Conservation (phyloP, 2,797 vertebrate genomes). For the Platalea minor region DNA sequence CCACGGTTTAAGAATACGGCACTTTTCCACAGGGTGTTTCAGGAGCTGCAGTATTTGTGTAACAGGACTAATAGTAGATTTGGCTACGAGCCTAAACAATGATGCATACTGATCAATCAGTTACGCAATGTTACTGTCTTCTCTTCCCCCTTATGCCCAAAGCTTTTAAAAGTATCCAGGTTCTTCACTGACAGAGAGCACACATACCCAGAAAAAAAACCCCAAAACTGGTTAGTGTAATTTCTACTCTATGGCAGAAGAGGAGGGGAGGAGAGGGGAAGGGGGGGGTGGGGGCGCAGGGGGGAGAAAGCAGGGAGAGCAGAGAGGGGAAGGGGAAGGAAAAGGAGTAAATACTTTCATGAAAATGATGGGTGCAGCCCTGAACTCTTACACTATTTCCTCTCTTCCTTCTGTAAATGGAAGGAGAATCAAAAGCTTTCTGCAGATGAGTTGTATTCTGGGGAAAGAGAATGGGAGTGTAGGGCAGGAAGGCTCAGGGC, state of each 20-base stretch:
- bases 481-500: background rate
- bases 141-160: background rate
- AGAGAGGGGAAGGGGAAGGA: background rate
- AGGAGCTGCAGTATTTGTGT: background rate
- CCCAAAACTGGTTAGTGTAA: background rate
- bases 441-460: rapidly evolving
- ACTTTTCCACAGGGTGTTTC: background rate
- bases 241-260: background rate
- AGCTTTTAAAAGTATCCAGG: background rate
- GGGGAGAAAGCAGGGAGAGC: background rate
- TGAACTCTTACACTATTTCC: background rate
- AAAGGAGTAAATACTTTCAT: background rate
- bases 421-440: background rate
- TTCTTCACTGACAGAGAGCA: background rate
- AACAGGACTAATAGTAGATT: background rate
- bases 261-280: background rate
- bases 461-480: background rate
- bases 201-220: background rate
- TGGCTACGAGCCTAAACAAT: background rate
- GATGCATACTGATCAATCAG: background rate
- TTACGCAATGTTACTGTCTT: background rate
- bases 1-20: background rate
- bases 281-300: rapidly evolving
- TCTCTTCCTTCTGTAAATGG: background rate
- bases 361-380: background rate